These are phyloP conservation scores for Lasioglossum lativentre DNA, from an alignment of 2,888 invertebrate genomes.

Conservation along the genomic window DNA sequence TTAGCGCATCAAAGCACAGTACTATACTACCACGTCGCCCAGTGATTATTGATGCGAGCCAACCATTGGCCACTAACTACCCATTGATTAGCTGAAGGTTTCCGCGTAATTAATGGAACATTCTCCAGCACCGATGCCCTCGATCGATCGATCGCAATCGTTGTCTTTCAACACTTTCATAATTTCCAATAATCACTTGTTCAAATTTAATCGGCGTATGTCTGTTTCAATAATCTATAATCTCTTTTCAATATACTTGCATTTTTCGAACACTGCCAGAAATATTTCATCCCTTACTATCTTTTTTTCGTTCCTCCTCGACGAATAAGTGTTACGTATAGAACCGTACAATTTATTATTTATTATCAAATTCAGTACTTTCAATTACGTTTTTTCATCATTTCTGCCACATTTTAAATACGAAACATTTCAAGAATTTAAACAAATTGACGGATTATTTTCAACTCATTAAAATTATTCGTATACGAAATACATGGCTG, in stretches of 20 bases:
- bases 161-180: slow-evolving; percentile 22
- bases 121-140: slow-evolving; percentile 68
- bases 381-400: neutral
- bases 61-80: slow-evolving; percentile 82
- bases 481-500: too few relatives aligned
- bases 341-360: neutral
- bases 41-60: slow-evolving; percentile 82
- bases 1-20: slow-evolving; percentile 79
- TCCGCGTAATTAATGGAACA: slow-evolving; percentile 82
- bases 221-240: fast-evolving
- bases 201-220: neutral
- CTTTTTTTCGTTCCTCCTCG: neutral
- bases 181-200: neutral
- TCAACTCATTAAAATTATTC: too few relatives aligned
- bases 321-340: neutral
- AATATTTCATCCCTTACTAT: neutral
- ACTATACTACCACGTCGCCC: slow-evolving; percentile 73
- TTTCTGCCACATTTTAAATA: neutral
- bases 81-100: slow-evolving; percentile 82
- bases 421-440: too few relatives aligned
- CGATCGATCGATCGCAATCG: slow-evolving; percentile 40
- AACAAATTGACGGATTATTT: too few relatives aligned
- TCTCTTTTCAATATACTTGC: too few relatives aligned
- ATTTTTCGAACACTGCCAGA: neutral
- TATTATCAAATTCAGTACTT: neutral